Evolutionary conservation across 2,888 invertebrate genomes (phyloP), one percentile per base, ranked within the genome.

Genomic region (Microchrysa polita): DNA sequence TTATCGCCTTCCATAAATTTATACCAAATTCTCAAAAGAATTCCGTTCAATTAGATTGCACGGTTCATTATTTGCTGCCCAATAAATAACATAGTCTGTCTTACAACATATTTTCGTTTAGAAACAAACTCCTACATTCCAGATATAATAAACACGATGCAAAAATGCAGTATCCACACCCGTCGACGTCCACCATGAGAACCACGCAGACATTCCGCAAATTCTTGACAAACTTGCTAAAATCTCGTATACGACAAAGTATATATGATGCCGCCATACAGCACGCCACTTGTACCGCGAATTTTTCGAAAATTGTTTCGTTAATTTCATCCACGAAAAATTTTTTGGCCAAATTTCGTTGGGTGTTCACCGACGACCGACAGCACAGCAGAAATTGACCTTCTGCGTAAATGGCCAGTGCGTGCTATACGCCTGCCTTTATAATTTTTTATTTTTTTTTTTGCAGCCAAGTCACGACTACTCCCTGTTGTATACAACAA

Each of bases 341-440:
- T 20, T n/a, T n/a, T n/a, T n/a, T n/a, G 12, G 27, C 48, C 27
- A 53, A 48, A 67, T 23, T 52, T n/a, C n/a, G n/a, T n/a, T 27
- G 23, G 10, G 42, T 16, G 16, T 18, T 42, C 20, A 14, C 44
- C 40, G n/a, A 23, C 5, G 65, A 18, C n/a, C n/a, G n/a, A n/a
- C n/a, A n/a, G 2, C 9, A 9, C 16, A 52, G 10, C 4, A 23
- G n/a, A n/a, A 10, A 40, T 12, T 23, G n/a, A 16, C 53, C 53
- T 53, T 52, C 52, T 67, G 67, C 67, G 67, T 67, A 67, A 65
- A 67, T 48, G 53, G 48, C 27, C 53, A 53, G 67, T 67, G 67
- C 67, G 67, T 67, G 67, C 53, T 53, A 27, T 53, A 27, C 52
- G 67, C 16, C 67, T 27, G 67, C 53, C 67, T 12, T 16, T n/a